Evolutionary conservation across 2,797 vertebrate species (phyloP).

Genomic region (Falco rusticolus): DNA sequence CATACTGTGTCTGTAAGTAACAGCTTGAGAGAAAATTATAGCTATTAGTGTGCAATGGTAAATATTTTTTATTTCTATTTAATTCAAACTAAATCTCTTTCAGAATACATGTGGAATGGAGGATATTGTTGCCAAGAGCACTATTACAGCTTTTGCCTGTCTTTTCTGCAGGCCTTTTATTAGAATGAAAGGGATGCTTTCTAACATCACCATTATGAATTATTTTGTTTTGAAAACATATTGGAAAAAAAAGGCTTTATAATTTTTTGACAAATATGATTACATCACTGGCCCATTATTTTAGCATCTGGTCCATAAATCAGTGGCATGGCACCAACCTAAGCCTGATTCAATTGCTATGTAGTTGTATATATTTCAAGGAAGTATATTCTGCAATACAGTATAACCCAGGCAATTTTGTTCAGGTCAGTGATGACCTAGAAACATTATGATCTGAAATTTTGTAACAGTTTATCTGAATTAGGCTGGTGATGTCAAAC

Average conservation of each 20-base stretch:
- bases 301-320: background rate
- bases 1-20: constrained; percentile 60
- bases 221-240: constrained; percentile 30
- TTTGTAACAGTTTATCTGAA: background rate
- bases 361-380: background rate
- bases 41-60: constrained; percentile 53
- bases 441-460: background rate
- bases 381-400: background rate
- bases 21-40: constrained; percentile 73
- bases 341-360: background rate
- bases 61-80: constrained; percentile 71
- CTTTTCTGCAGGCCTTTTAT: constrained; percentile 30
- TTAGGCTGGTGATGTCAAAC: background rate
- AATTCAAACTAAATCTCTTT: constrained; percentile 69
- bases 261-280: constrained; percentile 17
- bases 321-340: background rate
- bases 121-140: constrained; percentile 38
- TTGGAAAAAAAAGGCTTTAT: background rate
- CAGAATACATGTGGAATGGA: constrained; percentile 26
- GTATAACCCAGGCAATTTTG: background rate
- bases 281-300: background rate
- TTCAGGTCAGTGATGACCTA: background rate
- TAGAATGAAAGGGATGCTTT: background rate
- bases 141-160: constrained; percentile 38
- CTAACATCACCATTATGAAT: background rate